Percentiles rank a stretch among this genome's conserved stretches.
phyloP scores from a whole-genome alignment of 2,888 invertebrate genomes.

The Dioctria rufipes region DNA sequence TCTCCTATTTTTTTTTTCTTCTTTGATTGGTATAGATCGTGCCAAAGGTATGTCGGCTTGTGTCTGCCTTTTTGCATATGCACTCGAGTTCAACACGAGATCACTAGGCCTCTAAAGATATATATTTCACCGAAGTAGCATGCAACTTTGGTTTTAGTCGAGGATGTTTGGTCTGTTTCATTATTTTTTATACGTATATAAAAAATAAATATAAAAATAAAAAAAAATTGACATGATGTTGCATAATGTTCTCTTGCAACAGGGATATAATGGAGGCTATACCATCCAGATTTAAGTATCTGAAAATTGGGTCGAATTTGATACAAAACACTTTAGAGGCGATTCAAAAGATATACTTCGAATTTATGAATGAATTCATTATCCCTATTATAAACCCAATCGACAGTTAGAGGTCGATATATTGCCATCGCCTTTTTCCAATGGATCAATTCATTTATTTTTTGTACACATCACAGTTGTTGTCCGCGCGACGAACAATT shows the following conservation, averaged over 20 bases:
- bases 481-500: constrained; percentile 5
- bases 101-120: constrained; percentile 46
- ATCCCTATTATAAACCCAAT: constrained; percentile 23
- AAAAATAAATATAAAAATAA: too few relatives aligned
- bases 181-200: constrained; percentile 17
- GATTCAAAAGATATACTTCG: constrained; percentile 22
- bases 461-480: constrained; percentile 1
- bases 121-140: constrained; percentile 40
- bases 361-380: constrained; percentile 36
- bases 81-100: constrained; percentile 50
- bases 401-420: constrained; percentile 45
- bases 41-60: constrained; percentile 50
- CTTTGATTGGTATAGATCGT: constrained; percentile 20
- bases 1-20: constrained; percentile 13
- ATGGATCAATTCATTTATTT: constrained; percentile 5
- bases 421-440: constrained; percentile 10
- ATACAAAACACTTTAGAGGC: constrained; percentile 18
- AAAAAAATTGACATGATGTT: constrained; percentile 24
- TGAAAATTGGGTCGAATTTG: constrained; percentile 29
- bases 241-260: constrained; percentile 16
- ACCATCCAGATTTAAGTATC: constrained; percentile 1
- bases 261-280: constrained; percentile 9
- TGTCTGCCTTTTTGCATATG: constrained; percentile 38
- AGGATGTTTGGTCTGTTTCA: constrained; percentile 39
- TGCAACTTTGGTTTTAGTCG: constrained; percentile 45